A percentile compares a stretch with the other conserved stretches of the same genome.
Conservation (phyloP, 2,888 invertebrate genomes). For the Leucozona laternaria region DNA sequence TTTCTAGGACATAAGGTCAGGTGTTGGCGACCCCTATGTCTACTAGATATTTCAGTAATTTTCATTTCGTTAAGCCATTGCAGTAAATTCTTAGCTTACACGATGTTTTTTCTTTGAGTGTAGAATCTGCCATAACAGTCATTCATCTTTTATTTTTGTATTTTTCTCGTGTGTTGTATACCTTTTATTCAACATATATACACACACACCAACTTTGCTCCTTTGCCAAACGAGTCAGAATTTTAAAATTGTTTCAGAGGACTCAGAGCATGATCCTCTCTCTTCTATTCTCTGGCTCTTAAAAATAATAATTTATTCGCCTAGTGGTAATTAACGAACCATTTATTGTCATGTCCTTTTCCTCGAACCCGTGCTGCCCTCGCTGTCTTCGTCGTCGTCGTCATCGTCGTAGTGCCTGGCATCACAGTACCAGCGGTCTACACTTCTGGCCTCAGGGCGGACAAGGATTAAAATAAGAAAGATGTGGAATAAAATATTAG, state of each 20-base stretch:
- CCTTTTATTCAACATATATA: slow-evolving; percentile 24
- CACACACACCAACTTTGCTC: slow-evolving; percentile 8
- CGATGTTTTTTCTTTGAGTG: too few species aligned
- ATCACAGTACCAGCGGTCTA: slow-evolving; percentile 35
- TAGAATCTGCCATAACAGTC: slow-evolving; percentile 71
- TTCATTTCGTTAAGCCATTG: too few species aligned
- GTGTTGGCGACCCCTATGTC: too few species aligned
- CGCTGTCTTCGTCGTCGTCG: neutral
- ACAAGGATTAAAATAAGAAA: slow-evolving; percentile 82
- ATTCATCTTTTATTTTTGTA: slow-evolving; percentile 74
- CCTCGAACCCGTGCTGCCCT: slow-evolving; percentile 3
- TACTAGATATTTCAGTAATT: too few species aligned
- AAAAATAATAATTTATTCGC: slow-evolving; percentile 74
- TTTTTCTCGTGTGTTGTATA: slow-evolving; percentile 45
- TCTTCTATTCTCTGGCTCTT: slow-evolving; percentile 17
- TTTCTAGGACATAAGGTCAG: too few species aligned
- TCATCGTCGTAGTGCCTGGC: neutral
- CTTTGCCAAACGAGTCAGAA: slow-evolving; percentile 41
- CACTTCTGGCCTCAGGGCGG: slow-evolving; percentile 75
- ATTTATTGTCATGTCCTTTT: slow-evolving; percentile 72
- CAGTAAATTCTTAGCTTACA: too few species aligned
- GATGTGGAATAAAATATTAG: slow-evolving; percentile 82
- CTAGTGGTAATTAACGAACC: slow-evolving; percentile 75
- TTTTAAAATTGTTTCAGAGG: slow-evolving; percentile 64
- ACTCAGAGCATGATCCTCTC: slow-evolving; percentile 41